Conservation (phyloP, 2,888 invertebrate genomes). For the Physocephala rufipes region DNA sequence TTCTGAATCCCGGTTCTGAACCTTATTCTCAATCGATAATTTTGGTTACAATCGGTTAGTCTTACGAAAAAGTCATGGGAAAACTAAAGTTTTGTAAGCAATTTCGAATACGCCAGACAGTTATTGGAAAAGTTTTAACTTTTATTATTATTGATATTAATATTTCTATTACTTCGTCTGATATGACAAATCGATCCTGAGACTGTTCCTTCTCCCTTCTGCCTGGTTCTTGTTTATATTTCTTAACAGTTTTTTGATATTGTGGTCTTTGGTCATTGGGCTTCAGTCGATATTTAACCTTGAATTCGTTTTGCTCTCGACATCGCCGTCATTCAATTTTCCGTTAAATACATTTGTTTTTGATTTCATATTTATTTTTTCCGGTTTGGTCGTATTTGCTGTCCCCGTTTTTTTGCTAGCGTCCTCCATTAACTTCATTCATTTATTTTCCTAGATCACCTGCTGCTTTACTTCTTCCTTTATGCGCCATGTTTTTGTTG, state of each 20-base stretch:
- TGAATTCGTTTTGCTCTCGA: conserved; percentile 28
- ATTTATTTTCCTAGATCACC: not conserved
- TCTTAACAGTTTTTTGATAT: conserved; percentile 26
- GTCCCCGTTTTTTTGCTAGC: conserved; percentile 19
- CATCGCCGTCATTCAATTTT: conserved; percentile 10
- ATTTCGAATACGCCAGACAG: no score
- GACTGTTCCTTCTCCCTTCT: not conserved
- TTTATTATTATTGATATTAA: no score
- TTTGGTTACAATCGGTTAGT: no score
- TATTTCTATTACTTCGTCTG: no score
- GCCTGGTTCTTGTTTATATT: not conserved
- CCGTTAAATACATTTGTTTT: not conserved
- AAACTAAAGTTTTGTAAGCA: no score
- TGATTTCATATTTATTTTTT: conserved; percentile 34
- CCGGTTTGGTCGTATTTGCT: conserved; percentile 24
- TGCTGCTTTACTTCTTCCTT: conserved; percentile 10
- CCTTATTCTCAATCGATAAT: no score
- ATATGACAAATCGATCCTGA: not conserved
- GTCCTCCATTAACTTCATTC: conserved; percentile 6
- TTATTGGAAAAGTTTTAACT: no score
- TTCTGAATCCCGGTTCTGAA: no score
- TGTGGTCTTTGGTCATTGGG: not conserved
- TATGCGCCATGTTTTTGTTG: not conserved
- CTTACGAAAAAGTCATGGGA: no score
- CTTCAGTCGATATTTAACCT: conserved; percentile 20